Conservation (phyloP, 2,113 vertebrate species). For the Numida meleagris region DNA sequence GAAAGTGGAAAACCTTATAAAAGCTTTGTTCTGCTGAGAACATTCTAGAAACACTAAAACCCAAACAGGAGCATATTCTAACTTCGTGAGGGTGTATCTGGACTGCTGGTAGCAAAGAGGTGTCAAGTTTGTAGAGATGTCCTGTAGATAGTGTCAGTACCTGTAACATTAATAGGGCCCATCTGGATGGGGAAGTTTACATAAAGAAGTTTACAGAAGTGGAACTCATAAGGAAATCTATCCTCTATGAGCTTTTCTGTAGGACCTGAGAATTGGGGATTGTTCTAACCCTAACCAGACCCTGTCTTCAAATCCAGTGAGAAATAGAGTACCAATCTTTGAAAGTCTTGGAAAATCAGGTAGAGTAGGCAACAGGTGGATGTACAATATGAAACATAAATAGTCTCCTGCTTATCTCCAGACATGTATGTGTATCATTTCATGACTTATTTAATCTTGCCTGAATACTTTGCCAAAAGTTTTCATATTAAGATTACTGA, state of each 20-base stretch:
- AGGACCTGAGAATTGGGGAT: background rate
- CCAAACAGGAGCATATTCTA: background rate
- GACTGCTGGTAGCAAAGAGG: background rate
- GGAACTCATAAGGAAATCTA: accelerated
- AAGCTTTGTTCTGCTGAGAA: background rate
- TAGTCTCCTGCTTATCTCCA: background rate
- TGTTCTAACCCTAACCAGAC: background rate
- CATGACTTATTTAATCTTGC: background rate
- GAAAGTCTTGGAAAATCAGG: background rate
- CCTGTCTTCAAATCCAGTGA: background rate
- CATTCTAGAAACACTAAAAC: accelerated
- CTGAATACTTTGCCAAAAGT: background rate
- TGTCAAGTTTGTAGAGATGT: background rate
- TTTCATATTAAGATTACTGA: background rate
- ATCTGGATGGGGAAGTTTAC: background rate
- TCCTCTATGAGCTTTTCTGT: background rate
- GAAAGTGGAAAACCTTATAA: background rate
- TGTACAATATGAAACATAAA: background rate
- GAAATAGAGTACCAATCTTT: background rate
- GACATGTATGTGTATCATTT: background rate
- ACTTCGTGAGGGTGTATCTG: background rate
- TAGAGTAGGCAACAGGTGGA: background rate
- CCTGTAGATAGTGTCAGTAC: background rate
- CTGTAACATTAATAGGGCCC: background rate
- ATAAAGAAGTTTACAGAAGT: background rate